Evolutionary conservation across 2,113 vertebrate species (phyloP).

Genomic region (Gopherus flavomarginatus): DNA sequence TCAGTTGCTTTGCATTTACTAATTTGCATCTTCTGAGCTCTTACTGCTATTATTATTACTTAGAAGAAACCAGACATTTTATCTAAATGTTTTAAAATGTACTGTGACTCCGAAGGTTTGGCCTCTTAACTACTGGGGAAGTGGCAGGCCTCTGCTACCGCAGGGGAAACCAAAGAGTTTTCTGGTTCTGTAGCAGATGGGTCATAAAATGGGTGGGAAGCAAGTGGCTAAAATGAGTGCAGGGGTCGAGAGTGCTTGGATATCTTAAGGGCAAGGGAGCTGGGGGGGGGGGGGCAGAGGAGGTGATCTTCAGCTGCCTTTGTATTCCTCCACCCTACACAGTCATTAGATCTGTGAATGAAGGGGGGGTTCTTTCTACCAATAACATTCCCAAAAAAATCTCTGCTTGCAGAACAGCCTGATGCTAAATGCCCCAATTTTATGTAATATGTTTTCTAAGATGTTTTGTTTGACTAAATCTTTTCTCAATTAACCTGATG

Average conservation of each 20-base stretch:
- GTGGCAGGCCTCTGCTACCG: neutral
- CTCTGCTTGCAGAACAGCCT: neutral
- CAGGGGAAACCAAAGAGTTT: neutral
- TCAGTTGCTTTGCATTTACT: neutral
- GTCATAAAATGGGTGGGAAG: neutral
- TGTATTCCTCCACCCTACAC: neutral
- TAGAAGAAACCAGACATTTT: too few species aligned
- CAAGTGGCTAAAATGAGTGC: neutral
- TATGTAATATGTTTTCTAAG: neutral
- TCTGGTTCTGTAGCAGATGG: neutral
- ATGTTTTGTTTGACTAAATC: neutral
- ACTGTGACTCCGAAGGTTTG: neutral
- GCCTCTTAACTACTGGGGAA: neutral
- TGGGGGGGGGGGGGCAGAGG: neutral
- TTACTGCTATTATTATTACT: neutral
- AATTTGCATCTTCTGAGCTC: neutral
- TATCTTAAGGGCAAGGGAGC: neutral
- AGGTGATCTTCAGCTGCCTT: neutral
- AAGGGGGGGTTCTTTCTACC: neutral
- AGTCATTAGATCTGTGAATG: neutral
- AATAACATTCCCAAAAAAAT: neutral
- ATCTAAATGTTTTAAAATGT: neutral
- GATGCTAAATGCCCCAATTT: neutral
- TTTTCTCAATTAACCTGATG: neutral
- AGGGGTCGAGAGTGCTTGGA: neutral